Percentiles rank a stretch among this genome's conserved stretches.
Conservation (phyloP, 2,888 invertebrate species). For the Pomacea canaliculata region DNA sequence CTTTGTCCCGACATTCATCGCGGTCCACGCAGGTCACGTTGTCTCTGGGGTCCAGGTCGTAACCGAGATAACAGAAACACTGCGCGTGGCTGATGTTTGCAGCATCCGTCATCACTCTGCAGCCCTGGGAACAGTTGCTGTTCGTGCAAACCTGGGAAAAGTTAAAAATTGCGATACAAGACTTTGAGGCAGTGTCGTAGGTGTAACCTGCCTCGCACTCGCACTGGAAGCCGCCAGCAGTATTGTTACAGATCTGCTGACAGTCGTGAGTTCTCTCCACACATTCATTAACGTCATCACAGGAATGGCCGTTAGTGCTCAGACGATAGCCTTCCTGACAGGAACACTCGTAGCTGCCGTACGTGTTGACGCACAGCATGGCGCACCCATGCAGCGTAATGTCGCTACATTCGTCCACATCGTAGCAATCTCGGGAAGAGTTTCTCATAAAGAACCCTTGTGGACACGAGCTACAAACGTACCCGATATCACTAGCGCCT, state of each 20-base stretch:
- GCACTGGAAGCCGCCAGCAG: conserved; percentile 12
- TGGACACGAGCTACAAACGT: conserved; percentile 34
- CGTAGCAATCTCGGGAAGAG: conserved; percentile 31
- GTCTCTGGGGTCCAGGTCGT: background rate
- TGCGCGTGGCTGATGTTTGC: background rate
- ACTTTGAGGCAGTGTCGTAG: background rate
- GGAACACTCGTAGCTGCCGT: conserved; percentile 64
- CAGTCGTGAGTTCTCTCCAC: background rate
- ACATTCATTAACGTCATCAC: conserved; percentile 13
- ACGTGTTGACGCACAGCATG: conserved; percentile 69
- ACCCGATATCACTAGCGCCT: conserved; percentile 9
- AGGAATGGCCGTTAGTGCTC: conserved; percentile 1
- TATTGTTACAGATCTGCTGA: conserved; percentile 15
- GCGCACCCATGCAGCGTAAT: conserved; percentile 64
- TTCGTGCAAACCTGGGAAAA: background rate
- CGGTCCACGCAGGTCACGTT: background rate
- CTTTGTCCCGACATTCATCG: background rate
- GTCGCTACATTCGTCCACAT: conserved; percentile 70
- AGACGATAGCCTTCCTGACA: conserved; percentile 55
- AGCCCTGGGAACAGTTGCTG: background rate
- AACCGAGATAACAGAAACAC: background rate
- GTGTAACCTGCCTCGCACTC: background rate
- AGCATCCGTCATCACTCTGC: background rate
- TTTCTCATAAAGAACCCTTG: background rate
- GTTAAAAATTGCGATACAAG: background rate